Conservation (phyloP, 2,113 vertebrate species). For the Mus spicilegus region DNA sequence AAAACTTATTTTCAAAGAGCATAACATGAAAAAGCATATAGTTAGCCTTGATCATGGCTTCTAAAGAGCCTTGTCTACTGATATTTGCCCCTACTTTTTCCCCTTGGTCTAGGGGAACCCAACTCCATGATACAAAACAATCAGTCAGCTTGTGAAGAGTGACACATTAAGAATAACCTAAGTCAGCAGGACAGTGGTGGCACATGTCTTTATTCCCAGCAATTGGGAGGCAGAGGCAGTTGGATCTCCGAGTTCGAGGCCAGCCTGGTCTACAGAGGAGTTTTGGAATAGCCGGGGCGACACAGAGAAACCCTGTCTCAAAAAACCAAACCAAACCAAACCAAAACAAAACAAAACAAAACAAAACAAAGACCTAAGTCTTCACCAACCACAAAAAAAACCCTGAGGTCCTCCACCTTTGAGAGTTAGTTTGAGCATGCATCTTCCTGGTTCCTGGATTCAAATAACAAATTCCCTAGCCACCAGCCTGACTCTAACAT, state of each 20-base stretch:
- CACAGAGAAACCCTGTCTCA: too few relatives aligned
- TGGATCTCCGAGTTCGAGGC: too few relatives aligned
- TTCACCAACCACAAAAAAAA: not conserved
- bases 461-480: not conserved
- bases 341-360: too few relatives aligned
- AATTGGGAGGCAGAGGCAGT: too few relatives aligned
- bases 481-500: not conserved
- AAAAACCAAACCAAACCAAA: too few relatives aligned
- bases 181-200: not conserved
- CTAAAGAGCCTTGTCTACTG: not conserved
- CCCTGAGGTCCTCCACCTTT: not conserved
- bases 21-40: not conserved
- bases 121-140: not conserved
- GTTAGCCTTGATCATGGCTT: not conserved
- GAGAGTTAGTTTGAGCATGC: not conserved
- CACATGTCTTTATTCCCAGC: too few relatives aligned
- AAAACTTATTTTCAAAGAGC: not conserved
- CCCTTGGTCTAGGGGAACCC: not conserved
- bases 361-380: not conserved
- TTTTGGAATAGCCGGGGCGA: too few relatives aligned
- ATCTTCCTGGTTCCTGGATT: not conserved
- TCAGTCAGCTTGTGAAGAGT: not conserved
- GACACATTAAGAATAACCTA: not conserved
- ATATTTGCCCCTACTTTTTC: not conserved
- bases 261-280: too few relatives aligned